Evolutionary conservation across 2,888 invertebrate genomes (phyloP), one percentile per base, ranked within the genome.

Genomic region (Orthosia gracilis): DNA sequence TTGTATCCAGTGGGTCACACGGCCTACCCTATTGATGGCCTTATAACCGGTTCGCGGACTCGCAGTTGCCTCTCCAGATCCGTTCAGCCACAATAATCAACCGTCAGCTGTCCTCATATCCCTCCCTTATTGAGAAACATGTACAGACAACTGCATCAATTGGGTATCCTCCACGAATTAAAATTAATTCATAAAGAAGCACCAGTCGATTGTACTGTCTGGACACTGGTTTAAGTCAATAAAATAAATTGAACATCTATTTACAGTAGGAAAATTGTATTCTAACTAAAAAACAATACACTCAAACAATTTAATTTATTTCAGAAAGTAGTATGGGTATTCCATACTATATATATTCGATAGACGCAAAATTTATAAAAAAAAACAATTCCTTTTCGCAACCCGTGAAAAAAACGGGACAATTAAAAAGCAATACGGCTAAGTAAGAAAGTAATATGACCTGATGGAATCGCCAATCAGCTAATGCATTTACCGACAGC

Each of bases 401-500:
- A 54, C 45, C 45, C 52, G 52, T 47, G 49, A 75, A 65, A 74
- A 78, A 80, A 76, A 75, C 57, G 45, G 63, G 52, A 69, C 83
- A 85, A 84, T 87, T 86, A 85, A 84, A 86, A 84, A 78, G 78
- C 72, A 85, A 84, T 85, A 78, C 64, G 31, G 66, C 78, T 79
- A 79, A 86, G 86, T 85, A 77, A 83, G 69, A 76, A 73, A 78
- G 73, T 79, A 87, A 87, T 84, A 83, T 73, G 49, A 77, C 72
- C 74, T 80, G 84, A 84, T 80, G 79, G 83, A 62, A 73, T 55
- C 67, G 73, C 83, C 84, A 86, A 86, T 86, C 87, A 85, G 83
- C 86, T 86, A 87, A 86, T 86, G 86, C 73, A 68, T 80, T 84
- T 65, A 82, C 82, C 73, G 67, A 84, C 85, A 79, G 79, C 74